phyloP scores from a whole-genome alignment of 2,888 invertebrate species.

The Thecophora atra region DNA sequence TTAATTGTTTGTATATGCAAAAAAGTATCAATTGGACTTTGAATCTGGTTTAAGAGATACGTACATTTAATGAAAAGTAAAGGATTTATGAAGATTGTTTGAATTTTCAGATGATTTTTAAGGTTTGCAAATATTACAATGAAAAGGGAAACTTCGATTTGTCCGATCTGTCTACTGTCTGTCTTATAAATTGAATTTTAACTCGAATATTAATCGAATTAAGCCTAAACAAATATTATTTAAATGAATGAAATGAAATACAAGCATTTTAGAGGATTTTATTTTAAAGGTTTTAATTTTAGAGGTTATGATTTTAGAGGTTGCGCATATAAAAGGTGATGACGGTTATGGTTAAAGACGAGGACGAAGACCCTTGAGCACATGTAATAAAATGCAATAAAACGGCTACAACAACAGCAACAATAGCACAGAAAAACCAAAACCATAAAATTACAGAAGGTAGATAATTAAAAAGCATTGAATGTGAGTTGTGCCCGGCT shows the following conservation, averaged over 20 bases:
- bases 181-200: no score
- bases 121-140: no score
- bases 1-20: no score
- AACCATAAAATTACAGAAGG: background rate
- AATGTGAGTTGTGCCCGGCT: background rate
- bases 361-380: background rate
- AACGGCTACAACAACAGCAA: background rate
- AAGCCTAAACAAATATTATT: no score
- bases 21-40: no score
- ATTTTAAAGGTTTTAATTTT: background rate
- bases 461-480: constrained; percentile 17
- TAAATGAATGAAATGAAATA: background rate
- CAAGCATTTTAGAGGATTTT: background rate
- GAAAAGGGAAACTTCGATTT: no score
- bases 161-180: no score
- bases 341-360: background rate
- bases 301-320: background rate
- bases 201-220: no score
- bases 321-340: background rate
- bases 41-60: no score
- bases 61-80: no score
- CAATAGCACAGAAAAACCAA: background rate
- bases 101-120: no score
- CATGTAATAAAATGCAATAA: background rate
- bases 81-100: no score